Base-by-base conservation (phyloP, 2,113 vertebrate species). In the Eulemur macaco region DNA sequence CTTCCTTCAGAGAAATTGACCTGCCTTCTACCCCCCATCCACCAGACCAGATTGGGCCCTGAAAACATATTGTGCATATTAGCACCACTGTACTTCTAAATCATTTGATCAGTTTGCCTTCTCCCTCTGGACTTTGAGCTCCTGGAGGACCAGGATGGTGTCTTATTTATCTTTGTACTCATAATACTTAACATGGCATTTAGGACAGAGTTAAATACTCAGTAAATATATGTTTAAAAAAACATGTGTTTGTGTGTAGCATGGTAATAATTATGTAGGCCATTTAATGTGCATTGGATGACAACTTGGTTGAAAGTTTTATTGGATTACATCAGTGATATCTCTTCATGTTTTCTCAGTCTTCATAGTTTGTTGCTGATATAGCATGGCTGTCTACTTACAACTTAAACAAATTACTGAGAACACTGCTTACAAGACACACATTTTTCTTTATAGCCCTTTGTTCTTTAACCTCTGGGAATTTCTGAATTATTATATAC, bases 391-490 rank as follows among this genome's bases (percentile, higher is more conserved):
- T 97, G 74, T 89, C 87, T 92, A 29, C 21, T 97, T n/a, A 63
- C 73, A 91, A 81, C 18, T 89, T 96, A 97, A 96, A 97, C 64
- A 93, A 89, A 96, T 95, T 93, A 90, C 76, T 94, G 84, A 50
- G 87, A 95, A 92, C 84, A 92, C 63, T 97, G 92, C 92, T 97
- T 94, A 87, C 37, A 87, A 96, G 74, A 80, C 92, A 96, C n/a
- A 92, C 58, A 82, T 80, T 96, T 95, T 97, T 95, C 94, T 98
- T 96, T 94, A 87, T 88, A 96, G 64, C 34, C 39, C 60, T 96
- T 95, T 96, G 80, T 92, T 95, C 73, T 92, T 96, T 94, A 95
- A 95, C 69, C 31, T 71, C 58, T 94, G 25, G 56, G 31, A 47
- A 91, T 92, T 92, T 96, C 64, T 81, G 63, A 96, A 92, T 90